Evolutionary conservation across 2,113 vertebrate genomes (phyloP).

Genomic region (Dasyurus viverrinus): DNA sequence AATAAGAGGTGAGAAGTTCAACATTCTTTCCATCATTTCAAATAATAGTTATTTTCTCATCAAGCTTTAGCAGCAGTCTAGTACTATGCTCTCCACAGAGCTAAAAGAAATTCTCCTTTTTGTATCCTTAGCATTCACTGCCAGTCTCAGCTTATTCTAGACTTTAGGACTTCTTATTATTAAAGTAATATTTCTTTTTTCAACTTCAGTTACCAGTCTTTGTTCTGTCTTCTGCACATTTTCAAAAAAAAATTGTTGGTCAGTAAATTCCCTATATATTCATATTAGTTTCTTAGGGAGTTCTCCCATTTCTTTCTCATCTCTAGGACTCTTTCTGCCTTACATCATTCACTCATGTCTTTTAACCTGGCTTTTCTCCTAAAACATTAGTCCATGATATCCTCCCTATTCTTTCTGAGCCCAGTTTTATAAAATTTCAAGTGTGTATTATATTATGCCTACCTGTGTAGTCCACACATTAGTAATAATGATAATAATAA

Average conservation of each 20-base stretch:
- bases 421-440: background rate
- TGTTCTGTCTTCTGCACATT: background rate
- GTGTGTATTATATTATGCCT: background rate
- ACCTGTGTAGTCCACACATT: background rate
- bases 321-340: background rate
- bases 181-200: background rate
- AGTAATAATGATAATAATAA: no score
- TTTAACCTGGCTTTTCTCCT: background rate
- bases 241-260: background rate
- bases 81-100: background rate
- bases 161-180: background rate
- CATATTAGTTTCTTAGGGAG: background rate
- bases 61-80: background rate
- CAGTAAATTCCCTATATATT: background rate
- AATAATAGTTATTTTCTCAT: background rate
- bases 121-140: background rate
- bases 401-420: background rate
- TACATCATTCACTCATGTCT: background rate
- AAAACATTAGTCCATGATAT: background rate
- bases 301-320: background rate
- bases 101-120: background rate
- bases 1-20: background rate
- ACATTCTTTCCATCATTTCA: background rate
- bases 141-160: background rate
- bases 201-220: background rate